Evolutionary conservation across 2,113 vertebrate genomes (phyloP).

Genomic region (Copsychus sechellarum): DNA sequence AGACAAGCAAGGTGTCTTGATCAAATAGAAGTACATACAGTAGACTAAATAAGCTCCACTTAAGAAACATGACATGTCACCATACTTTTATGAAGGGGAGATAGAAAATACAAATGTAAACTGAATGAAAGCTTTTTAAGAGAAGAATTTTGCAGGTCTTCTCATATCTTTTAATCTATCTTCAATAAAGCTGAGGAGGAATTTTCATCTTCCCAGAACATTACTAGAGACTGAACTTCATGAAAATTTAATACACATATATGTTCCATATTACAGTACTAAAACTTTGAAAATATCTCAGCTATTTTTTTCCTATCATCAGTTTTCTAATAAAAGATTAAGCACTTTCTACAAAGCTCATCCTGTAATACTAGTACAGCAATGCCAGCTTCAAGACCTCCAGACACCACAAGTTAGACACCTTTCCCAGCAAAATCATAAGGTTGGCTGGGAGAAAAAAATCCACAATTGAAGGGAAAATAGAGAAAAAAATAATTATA

Average conservation of each 20-base stretch:
- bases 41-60: neutral
- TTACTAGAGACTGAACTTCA: neutral
- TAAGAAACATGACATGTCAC: accelerated
- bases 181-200: neutral
- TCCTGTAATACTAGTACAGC: neutral
- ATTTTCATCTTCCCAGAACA: neutral
- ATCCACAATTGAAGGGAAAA: neutral
- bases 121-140: neutral
- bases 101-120: neutral
- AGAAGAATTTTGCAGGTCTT: neutral
- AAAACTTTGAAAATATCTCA: neutral
- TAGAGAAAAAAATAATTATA: neutral
- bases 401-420: neutral
- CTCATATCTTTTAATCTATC: neutral
- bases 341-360: neutral
- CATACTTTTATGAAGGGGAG: neutral
- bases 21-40: neutral
- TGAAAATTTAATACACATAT: neutral
- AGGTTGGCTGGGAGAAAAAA: neutral
- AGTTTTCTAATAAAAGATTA: neutral
- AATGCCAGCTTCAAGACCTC: neutral
- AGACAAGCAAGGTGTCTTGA: neutral
- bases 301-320: neutral
- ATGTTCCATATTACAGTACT: neutral
- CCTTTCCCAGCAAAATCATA: neutral